These are phyloP conservation scores for Myotis brandtii DNA, from an alignment of 2,113 vertebrate species.

Conservation along the genomic window DNA sequence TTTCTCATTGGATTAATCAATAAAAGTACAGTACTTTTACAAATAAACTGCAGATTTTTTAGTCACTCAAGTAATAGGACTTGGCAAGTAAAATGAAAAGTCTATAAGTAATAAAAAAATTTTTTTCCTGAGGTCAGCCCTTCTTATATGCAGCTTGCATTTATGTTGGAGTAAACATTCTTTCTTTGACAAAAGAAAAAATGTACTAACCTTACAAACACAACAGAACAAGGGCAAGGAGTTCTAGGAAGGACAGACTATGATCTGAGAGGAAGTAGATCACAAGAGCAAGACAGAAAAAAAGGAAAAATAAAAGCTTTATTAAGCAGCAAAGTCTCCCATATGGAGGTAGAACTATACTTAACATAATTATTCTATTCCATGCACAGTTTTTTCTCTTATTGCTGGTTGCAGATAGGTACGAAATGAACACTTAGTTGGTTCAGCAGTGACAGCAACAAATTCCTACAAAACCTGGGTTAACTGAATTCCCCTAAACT, in stretches of 20 bases:
- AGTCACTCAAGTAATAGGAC: slow-evolving; percentile 25
- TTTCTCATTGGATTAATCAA: slow-evolving; percentile 43
- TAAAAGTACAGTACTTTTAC: slow-evolving; percentile 8
- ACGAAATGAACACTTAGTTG: neutral
- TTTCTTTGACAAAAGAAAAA: neutral
- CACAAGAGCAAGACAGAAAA: neutral
- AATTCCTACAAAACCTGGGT: neutral
- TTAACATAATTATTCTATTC: neutral
- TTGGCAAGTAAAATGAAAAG: slow-evolving; percentile 39
- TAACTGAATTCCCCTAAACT: neutral
- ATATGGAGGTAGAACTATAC: neutral
- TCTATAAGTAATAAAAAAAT: slow-evolving; percentile 7
- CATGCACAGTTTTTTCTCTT: neutral
- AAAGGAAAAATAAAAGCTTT: neutral
- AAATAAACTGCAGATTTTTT: slow-evolving; percentile 39
- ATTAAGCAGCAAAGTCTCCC: neutral
- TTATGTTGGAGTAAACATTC: neutral
- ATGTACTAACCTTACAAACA: neutral
- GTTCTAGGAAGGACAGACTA: neutral
- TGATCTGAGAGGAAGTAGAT: neutral
- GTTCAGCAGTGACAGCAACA: neutral
- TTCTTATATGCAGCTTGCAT: neutral
- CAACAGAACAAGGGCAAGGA: neutral
- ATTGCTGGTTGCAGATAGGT: neutral
- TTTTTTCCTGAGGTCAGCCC: neutral